Percentiles rank a stretch among this genome's conserved stretches.
phyloP scores from a whole-genome alignment of 2,113 vertebrate species.

The Leptocoma aspasia region DNA sequence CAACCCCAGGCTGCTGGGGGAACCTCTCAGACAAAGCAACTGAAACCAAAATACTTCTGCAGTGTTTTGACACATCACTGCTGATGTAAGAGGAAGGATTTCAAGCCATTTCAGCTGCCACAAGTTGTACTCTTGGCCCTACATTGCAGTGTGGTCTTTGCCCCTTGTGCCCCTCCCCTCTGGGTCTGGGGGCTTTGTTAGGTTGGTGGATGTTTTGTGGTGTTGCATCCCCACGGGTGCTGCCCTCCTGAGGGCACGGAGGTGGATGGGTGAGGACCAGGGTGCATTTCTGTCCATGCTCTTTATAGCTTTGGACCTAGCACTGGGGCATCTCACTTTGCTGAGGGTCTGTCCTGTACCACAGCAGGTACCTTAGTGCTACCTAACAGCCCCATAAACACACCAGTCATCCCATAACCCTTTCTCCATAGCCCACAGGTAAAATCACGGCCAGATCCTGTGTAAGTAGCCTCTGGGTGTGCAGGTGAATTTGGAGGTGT shows the following conservation, averaged over 20 bases:
- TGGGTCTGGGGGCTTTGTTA: neutral
- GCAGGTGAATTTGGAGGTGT: neutral
- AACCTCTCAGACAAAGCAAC: neutral
- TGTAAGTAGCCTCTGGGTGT: neutral
- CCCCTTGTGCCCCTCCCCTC: neutral
- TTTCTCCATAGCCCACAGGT: neutral
- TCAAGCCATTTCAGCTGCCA: neutral
- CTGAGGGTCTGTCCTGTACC: neutral
- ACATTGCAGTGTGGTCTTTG: fast-evolving
- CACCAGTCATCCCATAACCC: neutral
- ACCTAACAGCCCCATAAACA: neutral
- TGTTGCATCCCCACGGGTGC: neutral
- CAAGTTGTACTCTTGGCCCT: neutral
- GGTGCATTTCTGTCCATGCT: neutral
- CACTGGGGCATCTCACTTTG: neutral
- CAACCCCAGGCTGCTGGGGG: neutral
- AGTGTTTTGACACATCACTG: neutral
- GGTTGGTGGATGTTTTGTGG: neutral
- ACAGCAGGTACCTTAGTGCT: neutral
- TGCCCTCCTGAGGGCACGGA: neutral
- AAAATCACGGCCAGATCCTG: neutral
- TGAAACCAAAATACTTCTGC: neutral
- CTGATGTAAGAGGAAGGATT: neutral
- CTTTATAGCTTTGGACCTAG: neutral
- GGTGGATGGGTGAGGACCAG: neutral